Evolutionary conservation across 2,888 invertebrate species (phyloP), one percentile per base, ranked within the genome.

Genomic region (Limenitis camilla): DNA sequence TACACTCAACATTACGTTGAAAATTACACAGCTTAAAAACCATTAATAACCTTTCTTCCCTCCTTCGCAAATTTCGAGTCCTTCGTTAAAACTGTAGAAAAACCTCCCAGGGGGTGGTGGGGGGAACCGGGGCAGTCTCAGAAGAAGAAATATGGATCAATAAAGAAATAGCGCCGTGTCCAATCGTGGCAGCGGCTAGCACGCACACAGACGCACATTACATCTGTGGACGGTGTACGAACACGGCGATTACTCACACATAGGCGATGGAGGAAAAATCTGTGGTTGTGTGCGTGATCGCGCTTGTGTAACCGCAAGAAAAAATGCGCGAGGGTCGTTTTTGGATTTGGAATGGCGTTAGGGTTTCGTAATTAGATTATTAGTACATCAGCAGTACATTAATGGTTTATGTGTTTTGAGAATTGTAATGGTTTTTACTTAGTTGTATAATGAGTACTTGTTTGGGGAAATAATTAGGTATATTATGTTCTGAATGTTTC

Each of bases 131-230:
- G 79, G 64, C 79, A 81, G 83, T 82, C 82, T 83, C 72, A 86
- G 86, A 86, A 85, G 81, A 88, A 88, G 88, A 88, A 88, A 88
- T 88, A 88, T 88, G 88, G 88, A 88, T 88, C 88, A 84, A 88
- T 88, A 88, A 88, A 88, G 88, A 88, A 88, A 87, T 87, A 77
- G 85, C 86, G 74, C 74, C 54, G 79, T 85, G 87, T 82, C 87
- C 87, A 87, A 87, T 87, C 78, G 75, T 78, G 75, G 81, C 78
- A 72, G 57, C 77, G 81, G 85, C 83, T 76, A 81, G 72, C 70
- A 79, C 85, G 42, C 83, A 80, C 84, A 85, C 83, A 61, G 41
- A 9, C 57, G 61, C 65, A 64, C 47, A 52, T 7, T 50, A 29
- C 42, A 32, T 29, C 7, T 32, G 56, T 56, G 56, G 47, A 55